These are phyloP conservation scores for Mus caroli DNA, from an alignment of 2,797 vertebrate genomes.

Conservation along the genomic window DNA sequence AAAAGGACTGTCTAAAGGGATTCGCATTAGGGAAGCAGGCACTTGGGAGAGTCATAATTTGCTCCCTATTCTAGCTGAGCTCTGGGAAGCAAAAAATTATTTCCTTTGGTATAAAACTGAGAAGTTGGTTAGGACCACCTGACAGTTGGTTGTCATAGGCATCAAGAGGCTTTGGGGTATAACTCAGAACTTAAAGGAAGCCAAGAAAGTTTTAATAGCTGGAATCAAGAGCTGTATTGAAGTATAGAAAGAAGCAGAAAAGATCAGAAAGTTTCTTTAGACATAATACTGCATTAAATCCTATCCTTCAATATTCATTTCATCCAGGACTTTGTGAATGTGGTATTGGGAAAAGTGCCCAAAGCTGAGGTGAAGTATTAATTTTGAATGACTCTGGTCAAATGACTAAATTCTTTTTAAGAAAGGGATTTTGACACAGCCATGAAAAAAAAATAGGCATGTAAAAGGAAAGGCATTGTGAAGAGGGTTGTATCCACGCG, in stretches of 20 bases:
- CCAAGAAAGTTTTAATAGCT: constrained; percentile 5
- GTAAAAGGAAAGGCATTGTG: background rate
- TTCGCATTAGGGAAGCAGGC: background rate
- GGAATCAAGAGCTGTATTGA: background rate
- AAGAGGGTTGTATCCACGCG: too few species aligned
- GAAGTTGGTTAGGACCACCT: background rate
- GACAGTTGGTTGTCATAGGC: background rate
- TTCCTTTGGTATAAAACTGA: background rate
- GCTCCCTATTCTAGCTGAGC: background rate
- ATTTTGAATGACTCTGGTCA: background rate
- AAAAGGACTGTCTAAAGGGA: constrained; percentile 45
- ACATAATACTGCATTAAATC: background rate
- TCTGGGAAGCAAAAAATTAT: background rate
- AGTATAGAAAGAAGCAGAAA: background rate
- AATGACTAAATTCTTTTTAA: background rate
- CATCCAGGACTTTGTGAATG: background rate
- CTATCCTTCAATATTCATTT: background rate
- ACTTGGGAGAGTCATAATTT: background rate
- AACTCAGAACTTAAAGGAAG: constrained; percentile 29
- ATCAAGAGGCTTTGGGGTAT: background rate
- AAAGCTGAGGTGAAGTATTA: background rate
- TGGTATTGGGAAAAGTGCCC: constrained; percentile 1
- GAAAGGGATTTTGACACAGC: background rate
- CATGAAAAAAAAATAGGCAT: background rate
- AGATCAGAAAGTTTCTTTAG: background rate